phyloP scores from a whole-genome alignment of 2,113 vertebrate species.

The Semnornis frantzii region DNA sequence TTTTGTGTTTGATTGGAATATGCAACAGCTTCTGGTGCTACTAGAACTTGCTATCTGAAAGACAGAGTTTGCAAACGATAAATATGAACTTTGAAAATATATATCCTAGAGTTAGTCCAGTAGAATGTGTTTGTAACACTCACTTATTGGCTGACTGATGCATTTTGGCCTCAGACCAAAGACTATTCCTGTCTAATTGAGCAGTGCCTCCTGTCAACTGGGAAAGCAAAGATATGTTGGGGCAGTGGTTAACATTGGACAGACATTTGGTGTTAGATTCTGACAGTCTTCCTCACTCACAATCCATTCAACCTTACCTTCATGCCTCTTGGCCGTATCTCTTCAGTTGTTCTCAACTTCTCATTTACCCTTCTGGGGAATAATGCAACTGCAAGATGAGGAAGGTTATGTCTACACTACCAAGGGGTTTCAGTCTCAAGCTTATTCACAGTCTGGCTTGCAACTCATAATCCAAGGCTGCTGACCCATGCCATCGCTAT shows the following conservation, averaged over 20 bases:
- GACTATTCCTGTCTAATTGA: neutral
- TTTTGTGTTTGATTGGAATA: conserved; percentile 74
- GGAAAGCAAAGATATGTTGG: too few relatives aligned
- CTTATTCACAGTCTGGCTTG: neutral
- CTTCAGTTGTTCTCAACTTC: neutral
- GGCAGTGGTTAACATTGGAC: neutral
- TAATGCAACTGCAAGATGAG: neutral
- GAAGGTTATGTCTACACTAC: neutral
- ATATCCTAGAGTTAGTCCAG: conserved; percentile 64
- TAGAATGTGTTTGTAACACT: conserved; percentile 44
- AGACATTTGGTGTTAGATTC: neutral
- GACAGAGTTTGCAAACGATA: conserved; percentile 73
- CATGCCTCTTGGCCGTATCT: neutral
- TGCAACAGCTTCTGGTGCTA: conserved; percentile 71
- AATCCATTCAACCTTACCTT: neutral
- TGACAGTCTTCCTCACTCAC: neutral
- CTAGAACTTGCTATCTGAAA: conserved; percentile 72
- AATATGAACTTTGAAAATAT: conserved; percentile 73
- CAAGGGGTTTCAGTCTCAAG: neutral
- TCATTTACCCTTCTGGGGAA: neutral
- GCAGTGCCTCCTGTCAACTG: neutral
- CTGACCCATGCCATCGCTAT: neutral
- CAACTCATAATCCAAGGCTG: neutral
- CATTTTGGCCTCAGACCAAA: conserved; percentile 36
- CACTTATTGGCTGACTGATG: conserved; percentile 43